Evolutionary conservation across 2,113 vertebrate genomes (phyloP).

Genomic region (Phainopepla nitens): DNA sequence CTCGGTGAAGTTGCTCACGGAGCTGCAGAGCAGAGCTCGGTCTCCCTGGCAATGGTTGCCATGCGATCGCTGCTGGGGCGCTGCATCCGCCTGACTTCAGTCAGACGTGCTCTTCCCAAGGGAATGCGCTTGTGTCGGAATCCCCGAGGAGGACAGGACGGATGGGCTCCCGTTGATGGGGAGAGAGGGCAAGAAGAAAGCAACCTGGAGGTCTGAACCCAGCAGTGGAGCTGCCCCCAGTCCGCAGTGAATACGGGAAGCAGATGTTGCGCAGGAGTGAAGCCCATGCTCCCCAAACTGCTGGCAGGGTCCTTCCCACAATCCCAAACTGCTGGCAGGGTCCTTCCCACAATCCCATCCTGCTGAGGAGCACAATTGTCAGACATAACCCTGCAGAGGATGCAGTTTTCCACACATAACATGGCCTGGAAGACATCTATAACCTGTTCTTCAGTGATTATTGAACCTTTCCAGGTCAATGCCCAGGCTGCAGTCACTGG

Average conservation of each 20-base stretch:
- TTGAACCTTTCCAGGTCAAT: background rate
- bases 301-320: background rate
- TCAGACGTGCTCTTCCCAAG: background rate
- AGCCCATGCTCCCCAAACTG: fast-evolving
- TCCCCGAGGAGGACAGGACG: background rate
- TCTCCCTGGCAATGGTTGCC: slow-evolving; percentile 55
- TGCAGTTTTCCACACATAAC: background rate
- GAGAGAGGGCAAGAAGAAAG: background rate
- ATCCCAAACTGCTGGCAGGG: fast-evolving
- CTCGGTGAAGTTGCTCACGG: background rate
- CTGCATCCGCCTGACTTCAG: background rate
- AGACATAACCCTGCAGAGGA: background rate
- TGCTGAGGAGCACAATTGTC: fast-evolving
- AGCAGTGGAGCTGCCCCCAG: fast-evolving
- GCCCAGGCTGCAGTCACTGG: background rate
- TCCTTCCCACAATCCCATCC: background rate
- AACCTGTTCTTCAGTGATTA: background rate
- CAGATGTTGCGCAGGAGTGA: fast-evolving
- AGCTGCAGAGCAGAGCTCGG: background rate
- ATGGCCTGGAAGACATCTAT: background rate
- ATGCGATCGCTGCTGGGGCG: background rate
- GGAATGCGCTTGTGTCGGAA: fast-evolving
- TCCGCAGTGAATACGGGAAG: fast-evolving
- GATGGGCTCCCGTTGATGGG: fast-evolving
- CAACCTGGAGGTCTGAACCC: background rate